Conservation (phyloP, 2,797 vertebrate genomes). For the Mionectes olivaceus region DNA sequence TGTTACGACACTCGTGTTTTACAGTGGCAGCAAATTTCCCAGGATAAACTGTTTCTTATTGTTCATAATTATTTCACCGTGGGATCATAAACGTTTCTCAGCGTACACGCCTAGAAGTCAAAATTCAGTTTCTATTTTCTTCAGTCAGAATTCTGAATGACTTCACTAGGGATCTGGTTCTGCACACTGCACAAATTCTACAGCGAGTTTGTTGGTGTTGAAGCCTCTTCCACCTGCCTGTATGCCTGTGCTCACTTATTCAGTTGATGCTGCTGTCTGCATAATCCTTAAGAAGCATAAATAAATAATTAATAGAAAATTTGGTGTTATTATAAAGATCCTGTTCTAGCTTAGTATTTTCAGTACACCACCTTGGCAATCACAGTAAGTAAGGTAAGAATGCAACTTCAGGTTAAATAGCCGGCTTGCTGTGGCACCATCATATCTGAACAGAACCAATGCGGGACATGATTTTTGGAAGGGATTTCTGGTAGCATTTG, state of each 20-base stretch:
- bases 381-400: background rate
- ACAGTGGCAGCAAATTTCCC: background rate
- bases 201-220: rapidly evolving
- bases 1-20: background rate
- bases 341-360: background rate
- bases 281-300: background rate
- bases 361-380: background rate
- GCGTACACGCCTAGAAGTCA: background rate
- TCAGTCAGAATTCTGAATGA: background rate
- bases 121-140: background rate
- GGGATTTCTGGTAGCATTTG: background rate
- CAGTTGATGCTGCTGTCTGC: background rate
- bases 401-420: background rate
- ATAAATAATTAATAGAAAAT: background rate
- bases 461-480: background rate
- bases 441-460: background rate
- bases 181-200: background rate
- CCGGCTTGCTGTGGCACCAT: background rate
- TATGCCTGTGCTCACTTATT: background rate
- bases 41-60: background rate
- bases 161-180: background rate
- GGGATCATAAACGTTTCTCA: background rate
- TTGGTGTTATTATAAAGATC: background rate
- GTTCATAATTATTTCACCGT: background rate
- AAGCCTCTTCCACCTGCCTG: background rate